Percentiles rank a stretch among this genome's conserved stretches.
Evolutionary conservation across 2,797 vertebrate species (phyloP).

Genomic region (Champsocephalus esox): DNA sequence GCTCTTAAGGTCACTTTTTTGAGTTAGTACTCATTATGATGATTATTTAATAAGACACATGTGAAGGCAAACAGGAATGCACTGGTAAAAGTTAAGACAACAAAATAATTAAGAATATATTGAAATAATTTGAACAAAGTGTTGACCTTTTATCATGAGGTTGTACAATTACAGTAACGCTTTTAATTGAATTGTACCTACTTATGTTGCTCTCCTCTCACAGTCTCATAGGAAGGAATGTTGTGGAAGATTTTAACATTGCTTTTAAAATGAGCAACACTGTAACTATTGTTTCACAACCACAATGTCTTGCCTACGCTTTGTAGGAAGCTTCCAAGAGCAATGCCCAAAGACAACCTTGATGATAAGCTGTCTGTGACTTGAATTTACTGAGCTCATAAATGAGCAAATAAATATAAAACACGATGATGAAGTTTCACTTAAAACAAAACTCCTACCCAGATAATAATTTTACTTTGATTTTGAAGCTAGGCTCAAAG

Average conservation of each 20-base stretch:
- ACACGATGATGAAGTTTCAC: neutral
- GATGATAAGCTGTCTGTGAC: neutral
- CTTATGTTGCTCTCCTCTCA: neutral
- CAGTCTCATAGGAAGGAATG: slow-evolving; percentile 6
- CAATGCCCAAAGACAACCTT: neutral
- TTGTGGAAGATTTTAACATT: slow-evolving; percentile 1
- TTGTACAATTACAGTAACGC: slow-evolving; percentile 2
- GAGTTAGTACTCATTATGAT: neutral
- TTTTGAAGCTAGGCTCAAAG: neutral
- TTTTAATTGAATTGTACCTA: neutral
- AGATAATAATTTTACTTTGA: neutral
- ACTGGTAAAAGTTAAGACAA: neutral
- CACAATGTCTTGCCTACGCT: neutral
- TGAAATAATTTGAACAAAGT: neutral
- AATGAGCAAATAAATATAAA: slow-evolving; percentile 6
- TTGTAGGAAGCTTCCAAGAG: neutral
- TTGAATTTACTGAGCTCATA: slow-evolving; percentile 1
- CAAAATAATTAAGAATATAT: slow-evolving; percentile 2
- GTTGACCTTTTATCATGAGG: neutral
- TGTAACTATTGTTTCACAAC: neutral
- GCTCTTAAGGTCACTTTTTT: neutral
- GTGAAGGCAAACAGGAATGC: neutral
- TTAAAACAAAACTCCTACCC: neutral
- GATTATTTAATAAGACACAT: neutral
- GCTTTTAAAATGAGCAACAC: neutral